Conservation (phyloP, 2,113 vertebrate genomes). For the Paradoxurus hermaphroditus region DNA sequence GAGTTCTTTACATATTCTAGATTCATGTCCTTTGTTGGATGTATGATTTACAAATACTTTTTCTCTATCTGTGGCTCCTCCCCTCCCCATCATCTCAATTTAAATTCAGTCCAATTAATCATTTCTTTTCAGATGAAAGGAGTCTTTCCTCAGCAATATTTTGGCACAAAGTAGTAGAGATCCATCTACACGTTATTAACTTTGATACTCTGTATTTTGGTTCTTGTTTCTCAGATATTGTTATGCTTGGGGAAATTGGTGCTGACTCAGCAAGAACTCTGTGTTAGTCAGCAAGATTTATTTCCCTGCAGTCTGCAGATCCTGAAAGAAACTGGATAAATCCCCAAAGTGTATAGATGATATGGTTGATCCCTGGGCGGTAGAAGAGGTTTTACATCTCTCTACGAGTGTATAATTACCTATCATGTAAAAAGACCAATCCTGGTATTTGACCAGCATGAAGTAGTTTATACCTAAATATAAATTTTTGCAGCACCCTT, state of each 20-base stretch:
- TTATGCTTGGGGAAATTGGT: background rate
- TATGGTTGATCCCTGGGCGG: conserved; percentile 66
- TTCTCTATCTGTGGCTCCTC: background rate
- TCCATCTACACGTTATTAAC: background rate
- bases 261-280: conserved; percentile 53
- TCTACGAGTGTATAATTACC: conserved; percentile 59
- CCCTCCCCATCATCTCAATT: background rate
- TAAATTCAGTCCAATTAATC: background rate
- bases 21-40: background rate
- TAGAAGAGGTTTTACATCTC: conserved; percentile 68
- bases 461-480: background rate
- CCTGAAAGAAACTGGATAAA: conserved; percentile 55
- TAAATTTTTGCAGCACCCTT: background rate
- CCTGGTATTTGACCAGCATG: conserved; percentile 20
- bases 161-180: background rate
- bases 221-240: background rate
- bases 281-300: conserved; percentile 63
- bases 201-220: background rate
- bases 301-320: conserved; percentile 59
- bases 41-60: background rate
- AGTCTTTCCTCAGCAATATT: background rate
- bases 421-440: background rate
- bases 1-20: background rate
- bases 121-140: background rate
- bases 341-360: conserved; percentile 63